These are phyloP conservation scores for Beris chalybata DNA, from an alignment of 2,888 invertebrate genomes.

Conservation along the genomic window DNA sequence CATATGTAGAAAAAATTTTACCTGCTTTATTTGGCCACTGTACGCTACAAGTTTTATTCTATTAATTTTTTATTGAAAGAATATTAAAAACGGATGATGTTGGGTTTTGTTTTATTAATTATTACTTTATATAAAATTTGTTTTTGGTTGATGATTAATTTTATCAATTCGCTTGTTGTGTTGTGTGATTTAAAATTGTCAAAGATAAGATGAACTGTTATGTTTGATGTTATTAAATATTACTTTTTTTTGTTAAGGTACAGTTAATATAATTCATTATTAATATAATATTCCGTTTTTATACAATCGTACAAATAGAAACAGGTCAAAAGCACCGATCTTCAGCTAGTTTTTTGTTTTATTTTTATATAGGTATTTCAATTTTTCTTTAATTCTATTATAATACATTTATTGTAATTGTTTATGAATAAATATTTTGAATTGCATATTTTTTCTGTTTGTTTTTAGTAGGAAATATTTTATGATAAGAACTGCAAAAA, in stretches of 20 bases:
- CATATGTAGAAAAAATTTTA: slow-evolving; percentile 38
- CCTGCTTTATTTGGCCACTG: slow-evolving; percentile 49
- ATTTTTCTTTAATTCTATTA: too few relatives aligned
- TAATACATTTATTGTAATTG: too few relatives aligned
- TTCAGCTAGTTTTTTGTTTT: slow-evolving; percentile 53
- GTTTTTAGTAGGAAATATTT: too few relatives aligned
- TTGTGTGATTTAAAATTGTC: background rate
- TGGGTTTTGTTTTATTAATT: background rate
- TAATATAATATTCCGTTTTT: slow-evolving; percentile 22
- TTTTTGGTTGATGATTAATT: slow-evolving; percentile 24
- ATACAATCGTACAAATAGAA: slow-evolving; percentile 56
- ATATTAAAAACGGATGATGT: background rate
- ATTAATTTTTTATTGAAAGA: slow-evolving; percentile 39
- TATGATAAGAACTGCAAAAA: too few relatives aligned
- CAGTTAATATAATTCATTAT: slow-evolving; percentile 29
- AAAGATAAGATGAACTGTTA: slow-evolving; percentile 31
- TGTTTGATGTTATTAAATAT: slow-evolving; percentile 32
- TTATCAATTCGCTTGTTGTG: slow-evolving; percentile 28
- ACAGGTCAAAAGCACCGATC: slow-evolving; percentile 58
- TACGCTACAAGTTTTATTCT: slow-evolving; percentile 39
- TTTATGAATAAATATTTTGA: too few relatives aligned
- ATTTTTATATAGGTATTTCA: slow-evolving; percentile 40
- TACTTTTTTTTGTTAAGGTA: slow-evolving; percentile 33
- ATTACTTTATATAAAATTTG: slow-evolving; percentile 5
- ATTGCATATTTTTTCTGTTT: too few relatives aligned